Evolutionary conservation across 2,888 invertebrate species (phyloP), one percentile per base, ranked within the genome.

Genomic region (Calliopum simillimum): DNA sequence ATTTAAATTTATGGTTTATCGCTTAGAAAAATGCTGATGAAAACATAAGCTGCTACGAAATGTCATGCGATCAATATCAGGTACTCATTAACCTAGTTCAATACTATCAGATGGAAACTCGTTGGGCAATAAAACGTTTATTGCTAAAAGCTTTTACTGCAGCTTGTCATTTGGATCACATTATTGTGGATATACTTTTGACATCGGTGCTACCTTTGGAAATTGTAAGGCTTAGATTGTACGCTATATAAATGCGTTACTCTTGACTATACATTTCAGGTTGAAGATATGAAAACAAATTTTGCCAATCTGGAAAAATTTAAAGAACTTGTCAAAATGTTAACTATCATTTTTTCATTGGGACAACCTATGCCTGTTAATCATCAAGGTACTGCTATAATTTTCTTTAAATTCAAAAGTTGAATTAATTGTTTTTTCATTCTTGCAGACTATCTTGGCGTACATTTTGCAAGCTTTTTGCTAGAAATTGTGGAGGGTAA

Each of bases 81-180:
- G 93, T 93, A 77, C 92, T 97, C 21, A 91, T 92, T 53, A 93
- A 94, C 69, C 88, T 98, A 70, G 94, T 96, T 68, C 93, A 95
- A 81, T 98, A 96, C 88, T 98, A 97, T 86, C 98, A 98, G 88
- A 97, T 97, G 97, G 98, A 97, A 86, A 91, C 93, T 1, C 88
- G 95, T 74, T 95, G 95, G 95, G 92, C 93, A 0, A 91, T 96
- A 71, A 89, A 96, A 74, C 92, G 94, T 80, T 88, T 94, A 12
- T 87, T 97, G 53, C 86, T 97, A 69, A 90, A 96, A 88, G 93
- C 94, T 8, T 96, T 97, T 84, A 94, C 94, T 21, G 93, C 94
- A 43, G 92, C 97, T 89, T 96, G 96, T 81, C 92, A 93, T 43
- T 87, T 97, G 72, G 95, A 96, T 85, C 89, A 91, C 70, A 91